Percentiles rank a stretch among this genome's conserved stretches.
These are phyloP conservation scores for Panagrolaimus sp. DNA, from an alignment of 1,140 invertebrate genomes.

Conservation along the genomic window DNA sequence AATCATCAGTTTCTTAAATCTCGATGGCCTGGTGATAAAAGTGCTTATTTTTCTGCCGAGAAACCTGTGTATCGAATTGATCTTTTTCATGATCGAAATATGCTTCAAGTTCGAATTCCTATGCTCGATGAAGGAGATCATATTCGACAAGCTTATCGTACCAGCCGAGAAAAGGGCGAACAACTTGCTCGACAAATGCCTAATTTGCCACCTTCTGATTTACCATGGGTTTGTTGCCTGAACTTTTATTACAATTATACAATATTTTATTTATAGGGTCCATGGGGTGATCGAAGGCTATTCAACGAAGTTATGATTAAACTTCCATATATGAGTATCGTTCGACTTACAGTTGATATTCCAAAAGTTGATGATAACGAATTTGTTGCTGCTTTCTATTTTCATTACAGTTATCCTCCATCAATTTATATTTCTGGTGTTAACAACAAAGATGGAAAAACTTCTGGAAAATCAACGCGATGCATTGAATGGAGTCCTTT, in stretches of 20 bases:
- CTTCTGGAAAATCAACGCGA: background rate
- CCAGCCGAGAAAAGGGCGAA: background rate
- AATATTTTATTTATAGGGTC: background rate
- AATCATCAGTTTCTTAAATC: too few species aligned
- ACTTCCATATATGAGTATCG: background rate
- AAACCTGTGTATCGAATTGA: background rate
- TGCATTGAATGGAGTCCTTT: background rate
- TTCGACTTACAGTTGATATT: background rate
- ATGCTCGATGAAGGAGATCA: background rate
- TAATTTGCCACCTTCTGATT: too few species aligned
- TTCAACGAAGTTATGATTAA: background rate
- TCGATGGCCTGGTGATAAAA: too few species aligned
- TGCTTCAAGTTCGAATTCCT: background rate
- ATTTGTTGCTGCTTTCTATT: background rate
- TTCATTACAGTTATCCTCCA: background rate
- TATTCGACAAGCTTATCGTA: background rate
- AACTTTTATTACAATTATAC: background rate
- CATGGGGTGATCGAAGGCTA: background rate
- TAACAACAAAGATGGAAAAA: background rate
- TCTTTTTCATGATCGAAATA: background rate
- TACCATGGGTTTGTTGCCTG: too few species aligned
- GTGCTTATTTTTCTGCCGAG: too few species aligned
- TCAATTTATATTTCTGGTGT: background rate
- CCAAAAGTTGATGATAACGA: background rate
- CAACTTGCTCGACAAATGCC: background rate